Base-by-base conservation (phyloP, 2,888 invertebrate genomes). In the Caenorhabditis sp. region DNA sequence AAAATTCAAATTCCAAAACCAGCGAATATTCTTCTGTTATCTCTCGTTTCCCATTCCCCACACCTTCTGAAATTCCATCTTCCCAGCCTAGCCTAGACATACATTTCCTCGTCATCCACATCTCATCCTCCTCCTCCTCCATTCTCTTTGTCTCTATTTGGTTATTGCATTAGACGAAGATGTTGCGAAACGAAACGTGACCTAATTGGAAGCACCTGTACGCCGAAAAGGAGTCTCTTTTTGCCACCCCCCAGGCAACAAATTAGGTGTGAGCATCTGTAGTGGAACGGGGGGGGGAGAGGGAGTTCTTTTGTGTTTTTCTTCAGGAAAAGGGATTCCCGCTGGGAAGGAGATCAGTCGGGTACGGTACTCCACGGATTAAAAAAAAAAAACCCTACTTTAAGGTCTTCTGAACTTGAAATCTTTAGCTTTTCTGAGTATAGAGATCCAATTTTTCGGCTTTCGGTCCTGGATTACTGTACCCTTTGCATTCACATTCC, bases 261-360 rank as follows among this genome's bases (percentile, higher is more conserved):
- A 74, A 74, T 74, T 74, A 58, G 74, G 74, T 74, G 74, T 65
- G 58, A 74, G 60, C 74, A 67, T 60, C 74, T 65, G 64, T 18
- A 50, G n/a, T n/a, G n/a, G n/a, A n/a, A n/a, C n/a, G n/a, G n/a
- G n/a, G n/a, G n/a, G n/a, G n/a, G n/a, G n/a, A n/a, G n/a, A n/a
- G n/a, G n/a, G n/a, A n/a, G n/a, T n/a, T n/a, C n/a, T n/a, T 47
- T 35, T 58, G 64, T 44, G n/a, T 67, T 15, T 55, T 26, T 15
- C 3, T 9, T 32, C 9, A 6, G 32, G 32, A 32, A 32, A 37
- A 24, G 56, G 1, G 50, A 20, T n/a, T 28, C 61, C 60, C 18
- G 32, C 70, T 51, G 71, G n/a, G 62, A 20, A 62, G 53, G 32
- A 32, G n/a, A n/a, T n/a, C n/a, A n/a, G n/a, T n/a, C n/a, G n/a